Evolutionary conservation across 2,113 vertebrate genomes (phyloP).

Genomic region (Chrysemys picta): DNA sequence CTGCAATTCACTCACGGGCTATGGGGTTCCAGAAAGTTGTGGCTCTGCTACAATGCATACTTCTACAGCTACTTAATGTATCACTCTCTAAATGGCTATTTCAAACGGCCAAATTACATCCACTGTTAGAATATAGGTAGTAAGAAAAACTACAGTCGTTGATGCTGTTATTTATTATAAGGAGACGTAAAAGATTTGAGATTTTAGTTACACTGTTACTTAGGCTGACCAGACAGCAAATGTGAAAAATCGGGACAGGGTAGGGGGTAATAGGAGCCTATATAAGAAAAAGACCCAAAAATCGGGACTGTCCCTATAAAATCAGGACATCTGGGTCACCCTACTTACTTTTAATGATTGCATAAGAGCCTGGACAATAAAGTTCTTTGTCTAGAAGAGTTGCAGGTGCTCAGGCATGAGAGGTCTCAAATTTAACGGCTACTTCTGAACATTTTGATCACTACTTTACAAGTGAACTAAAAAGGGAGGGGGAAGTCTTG

Average conservation of each 20-base stretch:
- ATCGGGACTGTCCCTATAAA: too few species aligned
- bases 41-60: fast-evolving
- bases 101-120: neutral
- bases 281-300: too few species aligned
- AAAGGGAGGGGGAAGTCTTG: fast-evolving
- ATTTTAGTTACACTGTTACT: neutral
- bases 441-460: fast-evolving
- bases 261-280: too few species aligned
- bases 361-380: too few species aligned
- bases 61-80: fast-evolving
- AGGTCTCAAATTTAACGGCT: fast-evolving
- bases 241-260: too few species aligned
- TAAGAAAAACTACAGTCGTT: neutral
- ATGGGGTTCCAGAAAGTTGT: fast-evolving
- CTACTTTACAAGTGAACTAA: fast-evolving
- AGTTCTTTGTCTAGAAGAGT: fast-evolving
- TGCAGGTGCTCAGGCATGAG: neutral
- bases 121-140: neutral
- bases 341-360: neutral
- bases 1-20: fast-evolving
- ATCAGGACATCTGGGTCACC: too few species aligned
- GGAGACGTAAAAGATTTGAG: neutral
- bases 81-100: neutral
- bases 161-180: neutral
- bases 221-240: too few species aligned